These are phyloP conservation scores for Felis catus DNA, from an alignment of 2,113 vertebrate species.

Conservation along the genomic window DNA sequence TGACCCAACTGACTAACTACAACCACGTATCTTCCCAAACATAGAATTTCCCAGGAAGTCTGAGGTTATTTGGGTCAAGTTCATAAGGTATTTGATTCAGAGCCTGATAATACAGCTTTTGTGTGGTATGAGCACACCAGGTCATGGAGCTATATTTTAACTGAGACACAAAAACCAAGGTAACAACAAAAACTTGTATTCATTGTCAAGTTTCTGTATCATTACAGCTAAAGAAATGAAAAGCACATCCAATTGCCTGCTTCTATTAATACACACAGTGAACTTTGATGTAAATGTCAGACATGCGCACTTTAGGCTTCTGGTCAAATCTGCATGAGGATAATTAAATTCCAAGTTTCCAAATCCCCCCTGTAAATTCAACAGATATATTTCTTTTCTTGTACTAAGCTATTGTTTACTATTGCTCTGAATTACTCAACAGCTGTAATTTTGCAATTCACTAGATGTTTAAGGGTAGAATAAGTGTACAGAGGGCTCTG, in stretches of 20 bases:
- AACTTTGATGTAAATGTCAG: conserved; percentile 71
- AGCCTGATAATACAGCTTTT: conserved; percentile 49
- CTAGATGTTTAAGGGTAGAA: background rate
- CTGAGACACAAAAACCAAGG: conserved; percentile 57
- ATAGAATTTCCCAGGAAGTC: conserved; percentile 59
- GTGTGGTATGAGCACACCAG: background rate
- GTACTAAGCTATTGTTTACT: conserved; percentile 39
- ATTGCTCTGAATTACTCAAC: conserved; percentile 41
- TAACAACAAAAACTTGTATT: conserved; percentile 53
- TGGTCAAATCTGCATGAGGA: conserved; percentile 67
- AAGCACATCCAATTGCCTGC: conserved; percentile 34
- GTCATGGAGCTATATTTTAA: conserved; percentile 56
- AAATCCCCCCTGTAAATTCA: conserved; percentile 57
- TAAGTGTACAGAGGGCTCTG: background rate
- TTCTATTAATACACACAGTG: conserved; percentile 48
- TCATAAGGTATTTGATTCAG: conserved; percentile 59
- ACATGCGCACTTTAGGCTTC: conserved; percentile 55
- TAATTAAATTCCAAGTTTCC: conserved; percentile 71
- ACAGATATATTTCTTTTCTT: conserved; percentile 49
- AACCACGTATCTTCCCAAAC: conserved; percentile 13
- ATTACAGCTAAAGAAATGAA: conserved; percentile 58
- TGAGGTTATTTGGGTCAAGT: conserved; percentile 57
- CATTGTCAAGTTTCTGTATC: conserved; percentile 51
- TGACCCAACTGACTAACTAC: conserved; percentile 8
- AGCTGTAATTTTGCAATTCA: conserved; percentile 38